These are phyloP conservation scores for Coptodon bakossiorum DNA, from an alignment of 2,113 vertebrate genomes.

Conservation along the genomic window DNA sequence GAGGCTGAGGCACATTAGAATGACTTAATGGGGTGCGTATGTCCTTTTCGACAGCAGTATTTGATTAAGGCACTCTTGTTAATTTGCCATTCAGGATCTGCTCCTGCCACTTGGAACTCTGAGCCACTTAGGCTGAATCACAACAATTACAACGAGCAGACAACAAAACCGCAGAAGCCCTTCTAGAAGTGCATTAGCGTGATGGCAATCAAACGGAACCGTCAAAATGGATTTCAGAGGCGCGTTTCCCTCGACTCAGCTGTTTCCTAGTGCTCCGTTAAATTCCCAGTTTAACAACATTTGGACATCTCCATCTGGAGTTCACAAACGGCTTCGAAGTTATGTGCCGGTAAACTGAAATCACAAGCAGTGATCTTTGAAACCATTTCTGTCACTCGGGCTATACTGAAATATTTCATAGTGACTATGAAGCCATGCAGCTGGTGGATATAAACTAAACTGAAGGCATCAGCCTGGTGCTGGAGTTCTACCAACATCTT, in stretches of 20 bases:
- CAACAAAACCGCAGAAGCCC: constrained; percentile 20
- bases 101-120: constrained; percentile 19
- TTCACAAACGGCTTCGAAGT: not conserved
- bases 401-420: not conserved
- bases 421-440: not conserved
- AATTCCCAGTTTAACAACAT: constrained; percentile 4
- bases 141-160: constrained; percentile 26
- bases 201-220: constrained; percentile 5
- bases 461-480: not conserved
- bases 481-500: constrained; percentile 1
- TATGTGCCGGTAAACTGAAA: constrained; percentile 2
- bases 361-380: not conserved
- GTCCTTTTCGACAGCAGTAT: constrained; percentile 53
- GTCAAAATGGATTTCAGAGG: constrained; percentile 5
- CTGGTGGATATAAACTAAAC: constrained; percentile 1
- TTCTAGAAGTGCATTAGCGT: constrained; percentile 28
- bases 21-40: constrained; percentile 47
- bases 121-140: constrained; percentile 26
- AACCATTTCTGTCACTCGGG: not conserved
- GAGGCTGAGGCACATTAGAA: constrained; percentile 41
- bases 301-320: not conserved
- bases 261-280: not conserved
- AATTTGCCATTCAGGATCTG: constrained; percentile 52
- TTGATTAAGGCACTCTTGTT: constrained; percentile 61
- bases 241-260: not conserved